A percentile compares a stretch with the other conserved stretches of the same genome.
These are phyloP conservation scores for Empis livida DNA, from an alignment of 2,888 invertebrate species.

Conservation along the genomic window DNA sequence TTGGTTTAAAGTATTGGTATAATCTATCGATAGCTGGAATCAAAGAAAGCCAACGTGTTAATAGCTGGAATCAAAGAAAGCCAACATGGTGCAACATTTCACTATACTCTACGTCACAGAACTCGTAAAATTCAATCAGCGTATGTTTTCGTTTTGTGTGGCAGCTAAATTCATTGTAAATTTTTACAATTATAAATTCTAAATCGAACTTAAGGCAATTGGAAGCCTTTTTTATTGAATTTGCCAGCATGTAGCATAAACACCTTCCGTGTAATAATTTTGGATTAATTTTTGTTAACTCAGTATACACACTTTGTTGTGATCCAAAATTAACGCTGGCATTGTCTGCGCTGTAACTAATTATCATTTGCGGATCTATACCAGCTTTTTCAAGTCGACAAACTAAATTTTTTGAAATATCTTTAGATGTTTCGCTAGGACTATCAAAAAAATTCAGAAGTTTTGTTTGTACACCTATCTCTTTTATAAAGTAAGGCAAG, in stretches of 20 bases:
- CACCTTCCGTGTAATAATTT: not conserved
- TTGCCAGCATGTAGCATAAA: not conserved
- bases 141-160: not conserved
- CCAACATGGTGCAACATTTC: constrained; percentile 3
- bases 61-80: not conserved
- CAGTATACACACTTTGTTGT: not conserved
- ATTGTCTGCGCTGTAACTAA: not conserved
- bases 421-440: not conserved
- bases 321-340: constrained; percentile 1
- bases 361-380: not conserved
- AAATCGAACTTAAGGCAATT: constrained; percentile 1
- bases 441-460: not conserved
- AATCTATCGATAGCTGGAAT: not conserved
- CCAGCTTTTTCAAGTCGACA: not conserved
- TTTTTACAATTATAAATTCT: not conserved
- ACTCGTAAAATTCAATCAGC: constrained; percentile 1
- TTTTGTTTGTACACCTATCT: not conserved
- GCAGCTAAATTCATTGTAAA: constrained; percentile 1
- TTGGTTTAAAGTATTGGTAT: constrained; percentile 2
- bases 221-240: not conserved
- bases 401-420: constrained; percentile 1
- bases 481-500: not conserved
- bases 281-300: not conserved
- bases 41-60: constrained; percentile 1
- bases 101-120: not conserved